phyloP scores from a whole-genome alignment of 2,113 vertebrate species.

The Mobula birostris region DNA sequence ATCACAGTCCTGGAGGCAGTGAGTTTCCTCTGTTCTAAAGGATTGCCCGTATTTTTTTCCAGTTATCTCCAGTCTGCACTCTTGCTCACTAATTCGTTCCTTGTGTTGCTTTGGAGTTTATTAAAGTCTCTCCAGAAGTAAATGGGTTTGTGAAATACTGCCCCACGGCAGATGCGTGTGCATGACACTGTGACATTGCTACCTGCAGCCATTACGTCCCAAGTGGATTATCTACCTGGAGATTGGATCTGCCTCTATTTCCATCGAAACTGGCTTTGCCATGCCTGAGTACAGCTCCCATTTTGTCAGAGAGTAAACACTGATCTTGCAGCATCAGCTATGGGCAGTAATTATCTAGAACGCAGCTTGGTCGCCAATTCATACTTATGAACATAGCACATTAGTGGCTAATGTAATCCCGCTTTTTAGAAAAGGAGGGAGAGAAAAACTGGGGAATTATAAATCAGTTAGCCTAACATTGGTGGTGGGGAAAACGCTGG shows the following conservation, averaged over 20 bases:
- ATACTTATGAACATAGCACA: too few species aligned
- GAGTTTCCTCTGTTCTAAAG: not conserved
- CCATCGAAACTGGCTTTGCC: not conserved
- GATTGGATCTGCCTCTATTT: conserved; percentile 7
- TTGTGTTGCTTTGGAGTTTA: not conserved
- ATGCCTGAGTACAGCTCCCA: conserved; percentile 5
- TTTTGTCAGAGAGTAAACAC: not conserved
- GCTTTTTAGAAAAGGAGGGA: too few species aligned
- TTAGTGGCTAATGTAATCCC: too few species aligned
- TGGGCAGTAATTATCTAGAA: not conserved
- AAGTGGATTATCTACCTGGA: not conserved
- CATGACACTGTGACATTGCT: not conserved
- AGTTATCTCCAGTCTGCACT: too few species aligned
- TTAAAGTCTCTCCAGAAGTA: not conserved
- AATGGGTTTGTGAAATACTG: not conserved
- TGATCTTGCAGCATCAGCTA: not conserved
- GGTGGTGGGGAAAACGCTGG: too few species aligned
- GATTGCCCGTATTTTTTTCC: not conserved
- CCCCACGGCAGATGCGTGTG: not conserved
- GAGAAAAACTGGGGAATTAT: too few species aligned
- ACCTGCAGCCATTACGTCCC: not conserved
- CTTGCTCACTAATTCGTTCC: not conserved
- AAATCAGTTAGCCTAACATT: too few species aligned
- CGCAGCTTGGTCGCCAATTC: too few species aligned
- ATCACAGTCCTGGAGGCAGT: not conserved